phyloP scores from a whole-genome alignment of 2,888 invertebrate genomes.

The Dryocosmus kuriphilus region DNA sequence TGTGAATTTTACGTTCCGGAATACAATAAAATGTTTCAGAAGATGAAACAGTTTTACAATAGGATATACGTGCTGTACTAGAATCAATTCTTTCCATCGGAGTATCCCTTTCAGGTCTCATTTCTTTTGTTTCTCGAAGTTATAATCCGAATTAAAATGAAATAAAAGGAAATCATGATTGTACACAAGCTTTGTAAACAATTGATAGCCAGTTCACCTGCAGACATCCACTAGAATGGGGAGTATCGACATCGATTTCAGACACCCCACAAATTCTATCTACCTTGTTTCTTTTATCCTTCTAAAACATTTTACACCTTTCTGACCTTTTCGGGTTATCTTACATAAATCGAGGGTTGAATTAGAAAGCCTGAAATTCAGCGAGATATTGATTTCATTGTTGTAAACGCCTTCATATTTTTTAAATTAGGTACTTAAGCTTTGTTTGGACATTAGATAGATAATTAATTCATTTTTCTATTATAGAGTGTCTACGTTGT shows the following conservation, averaged over 20 bases:
- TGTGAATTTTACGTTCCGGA: background rate
- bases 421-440: too few relatives aligned
- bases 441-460: too few relatives aligned
- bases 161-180: constrained; percentile 4
- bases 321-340: background rate
- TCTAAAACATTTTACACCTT: constrained; percentile 13
- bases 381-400: background rate
- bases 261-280: constrained; percentile 24
- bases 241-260: constrained; percentile 17
- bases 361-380: background rate
- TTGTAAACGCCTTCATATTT: background rate
- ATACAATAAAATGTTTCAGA: constrained; percentile 17
- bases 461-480: too few relatives aligned
- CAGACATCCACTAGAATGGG: background rate
- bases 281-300: background rate
- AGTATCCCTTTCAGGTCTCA: background rate
- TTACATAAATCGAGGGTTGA: background rate
- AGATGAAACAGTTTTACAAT: background rate
- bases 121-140: background rate
- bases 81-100: background rate
- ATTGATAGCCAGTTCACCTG: constrained; percentile 22
- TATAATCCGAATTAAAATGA: constrained; percentile 21
- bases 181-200: constrained; percentile 12
- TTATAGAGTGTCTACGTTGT: too few relatives aligned
- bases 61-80: too few relatives aligned